Conservation (phyloP, 1,140 invertebrate genomes). For the Uloborus diversus region DNA sequence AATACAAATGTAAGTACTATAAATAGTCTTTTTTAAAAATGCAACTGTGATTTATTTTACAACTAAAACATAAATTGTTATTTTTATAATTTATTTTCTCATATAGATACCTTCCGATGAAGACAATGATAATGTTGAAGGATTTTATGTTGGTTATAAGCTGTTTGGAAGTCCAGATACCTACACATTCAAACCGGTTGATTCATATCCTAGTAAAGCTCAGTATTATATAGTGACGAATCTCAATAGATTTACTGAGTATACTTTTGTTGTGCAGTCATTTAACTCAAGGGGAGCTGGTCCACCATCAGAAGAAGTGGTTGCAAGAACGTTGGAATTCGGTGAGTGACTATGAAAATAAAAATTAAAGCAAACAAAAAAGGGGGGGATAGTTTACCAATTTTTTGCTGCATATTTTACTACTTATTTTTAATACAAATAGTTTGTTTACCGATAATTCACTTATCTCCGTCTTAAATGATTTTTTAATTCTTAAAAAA, state of each 20-base stretch:
- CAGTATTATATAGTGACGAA: slow-evolving; percentile 50
- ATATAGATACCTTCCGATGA: slow-evolving; percentile 75
- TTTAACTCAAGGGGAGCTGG: slow-evolving; percentile 94
- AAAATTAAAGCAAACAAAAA: not conserved
- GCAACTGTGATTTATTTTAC: not conserved
- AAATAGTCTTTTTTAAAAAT: not conserved
- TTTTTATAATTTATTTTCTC: not conserved
- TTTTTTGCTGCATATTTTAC: too few species aligned
- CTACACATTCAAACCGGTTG: slow-evolving; percentile 62
- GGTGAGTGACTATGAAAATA: too few species aligned
- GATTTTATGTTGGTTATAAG: slow-evolving; percentile 91
- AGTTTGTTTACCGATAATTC: not conserved
- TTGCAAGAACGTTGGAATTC: slow-evolving; percentile 66
- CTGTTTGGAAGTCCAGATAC: slow-evolving; percentile 64
- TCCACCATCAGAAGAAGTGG: slow-evolving; percentile 85
- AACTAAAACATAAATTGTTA: not conserved
- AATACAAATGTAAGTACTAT: not conserved
- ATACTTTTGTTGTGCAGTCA: slow-evolving; percentile 91
- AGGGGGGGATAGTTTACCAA: too few species aligned
- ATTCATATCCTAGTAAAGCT: slow-evolving; percentile 6
- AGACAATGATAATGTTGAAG: slow-evolving; percentile 85
- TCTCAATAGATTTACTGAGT: slow-evolving; percentile 74
- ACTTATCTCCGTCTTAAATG: too few species aligned
- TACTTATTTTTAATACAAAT: not conserved
- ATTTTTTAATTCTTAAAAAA: too few species aligned